Evolutionary conservation across 1,140 invertebrate species (phyloP).

Genomic region (Calliopsis andreniformis): DNA sequence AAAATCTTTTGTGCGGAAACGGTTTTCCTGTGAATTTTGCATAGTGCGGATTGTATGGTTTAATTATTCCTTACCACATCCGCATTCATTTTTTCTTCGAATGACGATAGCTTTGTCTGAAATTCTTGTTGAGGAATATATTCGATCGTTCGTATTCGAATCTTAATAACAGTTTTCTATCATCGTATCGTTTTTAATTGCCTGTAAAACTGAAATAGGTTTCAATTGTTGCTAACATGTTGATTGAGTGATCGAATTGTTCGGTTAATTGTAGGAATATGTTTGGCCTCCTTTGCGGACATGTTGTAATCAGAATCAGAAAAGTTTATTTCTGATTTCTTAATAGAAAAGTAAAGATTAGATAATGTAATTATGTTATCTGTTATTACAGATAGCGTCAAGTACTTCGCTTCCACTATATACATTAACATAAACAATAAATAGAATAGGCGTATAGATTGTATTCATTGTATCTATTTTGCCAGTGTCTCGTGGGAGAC

Average conservation of each 20-base stretch:
- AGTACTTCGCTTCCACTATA: neutral
- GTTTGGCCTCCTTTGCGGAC: no score
- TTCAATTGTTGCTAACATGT: no score
- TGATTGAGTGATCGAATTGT: no score
- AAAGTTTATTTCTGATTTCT: neutral
- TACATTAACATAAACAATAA: slow-evolving; percentile 17
- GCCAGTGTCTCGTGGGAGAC: no score
- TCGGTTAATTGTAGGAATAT: no score
- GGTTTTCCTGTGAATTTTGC: neutral
- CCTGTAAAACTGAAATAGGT: neutral
- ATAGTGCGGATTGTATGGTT: neutral
- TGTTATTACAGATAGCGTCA: slow-evolving; percentile 6
- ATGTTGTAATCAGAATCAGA: no score
- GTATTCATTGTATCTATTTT: no score
- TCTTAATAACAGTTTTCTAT: no score
- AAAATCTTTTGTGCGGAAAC: neutral
- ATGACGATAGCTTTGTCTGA: neutral
- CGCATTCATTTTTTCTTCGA: neutral
- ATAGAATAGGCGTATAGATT: neutral
- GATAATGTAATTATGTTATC: slow-evolving; percentile 55
- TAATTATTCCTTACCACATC: neutral
- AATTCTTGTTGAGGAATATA: neutral
- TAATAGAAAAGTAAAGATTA: slow-evolving; percentile 37
- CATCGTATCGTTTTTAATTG: neutral
- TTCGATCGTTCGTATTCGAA: no score